These are phyloP conservation scores for Peromyscus melanophrys DNA, from an alignment of 2,797 vertebrate genomes.

Conservation along the genomic window DNA sequence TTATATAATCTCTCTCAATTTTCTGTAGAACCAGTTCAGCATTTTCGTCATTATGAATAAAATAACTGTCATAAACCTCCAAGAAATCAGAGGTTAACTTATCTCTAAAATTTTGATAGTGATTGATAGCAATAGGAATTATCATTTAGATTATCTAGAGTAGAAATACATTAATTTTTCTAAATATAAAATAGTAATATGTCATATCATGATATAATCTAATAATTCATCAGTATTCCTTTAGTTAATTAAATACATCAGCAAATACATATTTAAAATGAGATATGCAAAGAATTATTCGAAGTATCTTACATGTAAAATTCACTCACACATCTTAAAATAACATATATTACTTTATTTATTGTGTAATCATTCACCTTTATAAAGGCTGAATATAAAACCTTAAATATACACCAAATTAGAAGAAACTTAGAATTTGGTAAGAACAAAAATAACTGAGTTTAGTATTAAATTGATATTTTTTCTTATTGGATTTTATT, in stretches of 20 bases:
- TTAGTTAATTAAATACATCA: not conserved
- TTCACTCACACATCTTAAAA: not conserved
- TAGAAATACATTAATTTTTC: not conserved
- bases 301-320: not conserved
- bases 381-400: not conserved
- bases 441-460: not conserved
- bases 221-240: not conserved
- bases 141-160: not conserved
- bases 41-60: not conserved
- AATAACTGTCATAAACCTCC: not conserved
- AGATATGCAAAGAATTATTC: not conserved
- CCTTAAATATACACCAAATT: not conserved
- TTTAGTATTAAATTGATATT: not conserved
- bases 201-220: not conserved
- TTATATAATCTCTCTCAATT: not conserved
- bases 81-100: not conserved
- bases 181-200: not conserved
- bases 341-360: not conserved
- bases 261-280: not conserved
- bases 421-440: not conserved
- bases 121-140: not conserved
- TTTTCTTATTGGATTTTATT: not conserved
- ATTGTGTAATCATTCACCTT: not conserved
- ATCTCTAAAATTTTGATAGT: not conserved
- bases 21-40: not conserved